A percentile compares a stretch with the other conserved stretches of the same genome.
Conservation (phyloP, 2,797 vertebrate species). For the Bufotes viridis region DNA sequence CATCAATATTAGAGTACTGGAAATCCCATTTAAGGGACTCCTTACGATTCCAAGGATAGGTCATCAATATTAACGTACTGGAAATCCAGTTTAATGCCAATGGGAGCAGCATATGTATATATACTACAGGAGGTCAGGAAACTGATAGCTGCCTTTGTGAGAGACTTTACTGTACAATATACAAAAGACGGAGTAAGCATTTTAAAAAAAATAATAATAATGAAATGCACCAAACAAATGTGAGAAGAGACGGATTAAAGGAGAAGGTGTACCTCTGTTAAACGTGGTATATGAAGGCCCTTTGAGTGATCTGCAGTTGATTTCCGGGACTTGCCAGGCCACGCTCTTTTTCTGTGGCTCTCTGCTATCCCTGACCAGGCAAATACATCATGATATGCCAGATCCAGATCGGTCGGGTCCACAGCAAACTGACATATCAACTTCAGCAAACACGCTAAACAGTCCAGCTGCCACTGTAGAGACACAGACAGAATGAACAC, state of each 20-base stretch:
- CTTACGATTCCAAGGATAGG: too few relatives aligned
- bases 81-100: too few relatives aligned
- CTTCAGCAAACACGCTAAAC: constrained; percentile 96
- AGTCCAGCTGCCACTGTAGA: constrained; percentile 95
- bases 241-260: too few relatives aligned
- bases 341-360: constrained; percentile 90
- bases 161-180: too few relatives aligned
- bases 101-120: too few relatives aligned
- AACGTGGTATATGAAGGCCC: constrained; percentile 93
- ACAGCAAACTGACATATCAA: constrained; percentile 98
- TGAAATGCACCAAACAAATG: too few relatives aligned
- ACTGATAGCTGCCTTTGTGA: too few relatives aligned
- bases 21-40: too few relatives aligned
- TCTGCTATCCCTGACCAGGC: constrained; percentile 95
- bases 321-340: constrained; percentile 96
- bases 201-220: too few relatives aligned
- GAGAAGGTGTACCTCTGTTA: constrained; percentile 84
- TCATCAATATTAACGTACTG: too few relatives aligned
- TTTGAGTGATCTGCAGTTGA: constrained; percentile 90
- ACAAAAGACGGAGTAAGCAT: background rate
- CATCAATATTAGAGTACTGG: too few relatives aligned
- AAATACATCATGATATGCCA: constrained; percentile 97
- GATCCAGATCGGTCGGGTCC: constrained; percentile 93
- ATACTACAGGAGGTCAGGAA: too few relatives aligned
- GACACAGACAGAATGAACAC: constrained; percentile 2